These are phyloP conservation scores for Centruroides vittatus DNA, from an alignment of 1,140 invertebrate species.

Conservation along the genomic window DNA sequence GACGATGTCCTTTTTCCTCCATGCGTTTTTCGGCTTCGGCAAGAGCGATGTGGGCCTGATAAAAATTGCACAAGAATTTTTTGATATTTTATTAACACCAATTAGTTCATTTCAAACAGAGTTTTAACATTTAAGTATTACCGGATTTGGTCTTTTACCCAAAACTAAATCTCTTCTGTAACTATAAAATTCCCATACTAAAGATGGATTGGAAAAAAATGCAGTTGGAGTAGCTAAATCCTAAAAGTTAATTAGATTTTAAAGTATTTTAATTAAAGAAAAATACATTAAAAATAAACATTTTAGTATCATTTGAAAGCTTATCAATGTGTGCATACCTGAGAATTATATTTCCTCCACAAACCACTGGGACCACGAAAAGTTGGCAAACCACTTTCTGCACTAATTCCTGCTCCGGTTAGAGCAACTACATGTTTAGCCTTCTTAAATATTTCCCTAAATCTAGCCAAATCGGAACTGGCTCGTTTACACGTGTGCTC, in stretches of 20 bases:
- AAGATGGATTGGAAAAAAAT: constrained; percentile 46
- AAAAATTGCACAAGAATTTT: constrained; percentile 7
- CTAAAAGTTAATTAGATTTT: constrained; percentile 18
- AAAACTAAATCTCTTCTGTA: constrained; percentile 49
- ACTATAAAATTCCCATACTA: constrained; percentile 69
- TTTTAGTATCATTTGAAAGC: no score
- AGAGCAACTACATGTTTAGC: constrained; percentile 48
- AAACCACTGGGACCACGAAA: constrained; percentile 60
- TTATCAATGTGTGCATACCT: constrained; percentile 19
- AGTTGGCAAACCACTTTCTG: constrained; percentile 66
- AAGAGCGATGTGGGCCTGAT: constrained; percentile 63
- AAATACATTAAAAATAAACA: background rate
- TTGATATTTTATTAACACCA: background rate
- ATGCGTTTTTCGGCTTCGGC: constrained; percentile 55
- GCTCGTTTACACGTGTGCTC: constrained; percentile 17
- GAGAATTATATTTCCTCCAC: constrained; percentile 55
- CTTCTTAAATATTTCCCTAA: constrained; percentile 37
- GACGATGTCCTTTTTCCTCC: constrained; percentile 37
- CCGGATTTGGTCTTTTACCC: constrained; percentile 47
- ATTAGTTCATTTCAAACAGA: no score
- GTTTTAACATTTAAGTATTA: constrained; percentile 23
- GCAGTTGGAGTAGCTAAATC: constrained; percentile 49
- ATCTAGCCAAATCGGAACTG: constrained; percentile 35
- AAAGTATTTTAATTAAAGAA: background rate
- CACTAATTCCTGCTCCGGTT: constrained; percentile 61